phyloP scores from a whole-genome alignment of 2,797 vertebrate genomes.

The Galaxias olidus region DNA sequence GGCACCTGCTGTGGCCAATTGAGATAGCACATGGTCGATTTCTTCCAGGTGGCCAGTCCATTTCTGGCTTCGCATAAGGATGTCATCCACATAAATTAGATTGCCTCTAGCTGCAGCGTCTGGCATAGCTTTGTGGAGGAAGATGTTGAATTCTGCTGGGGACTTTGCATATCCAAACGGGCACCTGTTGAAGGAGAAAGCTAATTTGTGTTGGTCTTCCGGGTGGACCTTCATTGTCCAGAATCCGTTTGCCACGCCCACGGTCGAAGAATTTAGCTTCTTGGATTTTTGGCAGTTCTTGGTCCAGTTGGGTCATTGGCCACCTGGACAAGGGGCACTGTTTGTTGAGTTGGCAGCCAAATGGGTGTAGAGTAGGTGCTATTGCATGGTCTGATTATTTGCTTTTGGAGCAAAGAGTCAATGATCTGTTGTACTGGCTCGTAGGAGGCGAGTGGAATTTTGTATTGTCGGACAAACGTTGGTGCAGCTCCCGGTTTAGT shows the following conservation, averaged over 20 bases:
- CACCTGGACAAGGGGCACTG: not conserved
- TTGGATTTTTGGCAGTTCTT: conserved; percentile 10
- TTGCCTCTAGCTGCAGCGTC: too few relatives aligned
- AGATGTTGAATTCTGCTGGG: not conserved
- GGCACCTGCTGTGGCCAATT: not conserved
- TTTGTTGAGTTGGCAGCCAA: conserved; percentile 11
- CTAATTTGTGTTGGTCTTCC: conserved; percentile 27
- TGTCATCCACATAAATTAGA: too few relatives aligned
- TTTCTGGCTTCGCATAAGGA: too few relatives aligned
- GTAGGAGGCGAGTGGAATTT: not conserved
- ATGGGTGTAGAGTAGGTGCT: conserved; percentile 20
- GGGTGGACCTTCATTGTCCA: conserved; percentile 7
- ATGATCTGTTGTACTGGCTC: conserved; percentile 12
- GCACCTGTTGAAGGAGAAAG: conserved; percentile 23
- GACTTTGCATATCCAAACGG: not conserved
- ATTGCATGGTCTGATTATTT: conserved; percentile 21
- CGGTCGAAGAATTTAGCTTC: conserved; percentile 2
- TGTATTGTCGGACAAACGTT: conserved; percentile 14
- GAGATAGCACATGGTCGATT: too few relatives aligned
- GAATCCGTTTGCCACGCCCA: not conserved
- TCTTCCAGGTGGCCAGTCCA: too few relatives aligned
- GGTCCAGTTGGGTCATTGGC: conserved; percentile 1
- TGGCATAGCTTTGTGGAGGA: not conserved
- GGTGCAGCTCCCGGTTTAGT: not conserved
- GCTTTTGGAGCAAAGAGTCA: not conserved